These are phyloP conservation scores for Saccostrea glomerata DNA, from an alignment of 1,140 invertebrate species.

Conservation along the genomic window DNA sequence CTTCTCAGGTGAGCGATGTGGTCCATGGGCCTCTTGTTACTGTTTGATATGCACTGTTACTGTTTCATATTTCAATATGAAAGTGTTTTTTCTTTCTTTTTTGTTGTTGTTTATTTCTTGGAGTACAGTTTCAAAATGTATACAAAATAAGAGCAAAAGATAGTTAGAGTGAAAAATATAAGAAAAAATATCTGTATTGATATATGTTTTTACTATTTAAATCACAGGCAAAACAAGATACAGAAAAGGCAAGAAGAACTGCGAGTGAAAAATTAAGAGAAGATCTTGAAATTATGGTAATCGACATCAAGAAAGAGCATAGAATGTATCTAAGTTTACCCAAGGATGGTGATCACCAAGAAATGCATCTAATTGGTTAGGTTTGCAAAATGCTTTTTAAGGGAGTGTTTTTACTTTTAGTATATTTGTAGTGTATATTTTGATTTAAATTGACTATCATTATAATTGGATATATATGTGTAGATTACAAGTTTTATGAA, in stretches of 20 bases:
- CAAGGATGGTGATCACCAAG: conserved; percentile 33
- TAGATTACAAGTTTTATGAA: conserved; percentile 51
- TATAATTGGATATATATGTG: not conserved
- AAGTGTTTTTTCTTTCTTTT: too few species aligned
- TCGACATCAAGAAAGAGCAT: conserved; percentile 7
- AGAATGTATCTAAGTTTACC: conserved; percentile 47
- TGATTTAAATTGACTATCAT: not conserved
- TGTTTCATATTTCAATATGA: too few species aligned
- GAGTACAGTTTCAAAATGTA: not conserved
- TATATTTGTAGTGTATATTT: not conserved
- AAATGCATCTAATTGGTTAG: conserved; percentile 48
- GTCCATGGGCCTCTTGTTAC: too few species aligned
- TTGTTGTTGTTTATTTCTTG: not conserved
- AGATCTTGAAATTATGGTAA: not conserved
- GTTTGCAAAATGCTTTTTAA: not conserved
- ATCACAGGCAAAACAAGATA: conserved; percentile 33
- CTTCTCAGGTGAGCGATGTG: too few species aligned
- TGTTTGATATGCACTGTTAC: too few species aligned
- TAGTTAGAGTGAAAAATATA: not conserved
- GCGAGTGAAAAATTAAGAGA: conserved; percentile 35
- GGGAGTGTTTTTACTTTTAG: not conserved
- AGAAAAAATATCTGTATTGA: not conserved
- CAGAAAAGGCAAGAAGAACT: conserved; percentile 37
- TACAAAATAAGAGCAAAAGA: not conserved
- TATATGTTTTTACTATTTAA: not conserved